Evolutionary conservation across 2,113 vertebrate genomes (phyloP).

Genomic region (Plectropomus leopardus): DNA sequence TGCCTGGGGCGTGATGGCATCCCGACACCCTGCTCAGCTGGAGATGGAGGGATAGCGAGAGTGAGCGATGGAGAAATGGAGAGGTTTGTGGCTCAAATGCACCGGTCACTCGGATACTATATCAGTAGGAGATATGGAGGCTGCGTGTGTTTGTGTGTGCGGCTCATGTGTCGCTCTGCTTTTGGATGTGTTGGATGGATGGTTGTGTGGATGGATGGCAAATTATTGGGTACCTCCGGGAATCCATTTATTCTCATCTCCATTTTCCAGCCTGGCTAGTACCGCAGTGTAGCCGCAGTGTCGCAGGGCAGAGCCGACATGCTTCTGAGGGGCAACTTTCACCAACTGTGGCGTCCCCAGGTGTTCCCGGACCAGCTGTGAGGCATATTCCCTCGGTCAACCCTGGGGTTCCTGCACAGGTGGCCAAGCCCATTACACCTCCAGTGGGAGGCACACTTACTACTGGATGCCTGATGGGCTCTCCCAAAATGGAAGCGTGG

Average conservation of each 20-base stretch:
- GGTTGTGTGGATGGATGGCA: constrained; percentile 23
- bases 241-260: constrained; percentile 44
- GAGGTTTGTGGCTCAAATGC: constrained; percentile 71
- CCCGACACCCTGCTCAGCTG: constrained; percentile 79
- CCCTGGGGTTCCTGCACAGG: constrained; percentile 17
- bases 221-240: constrained; percentile 43
- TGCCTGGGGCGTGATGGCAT: constrained; percentile 85
- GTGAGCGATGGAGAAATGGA: constrained; percentile 72
- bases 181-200: constrained; percentile 41
- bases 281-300: background rate
- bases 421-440: constrained; percentile 19
- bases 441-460: background rate
- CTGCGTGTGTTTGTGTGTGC: constrained; percentile 14
- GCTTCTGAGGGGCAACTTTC: constrained; percentile 20
- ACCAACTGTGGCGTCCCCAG: constrained; percentile 10
- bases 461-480: background rate
- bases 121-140: constrained; percentile 61
- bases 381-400: constrained; percentile 9
- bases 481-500: constrained; percentile 6
- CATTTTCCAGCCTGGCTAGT: constrained; percentile 2
- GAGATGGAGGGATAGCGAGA: constrained; percentile 63
- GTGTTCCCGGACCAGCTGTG: constrained; percentile 19
- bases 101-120: constrained; percentile 46
- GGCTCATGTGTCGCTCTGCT: constrained; percentile 38
- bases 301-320: constrained; percentile 15